These are phyloP conservation scores for Falco punctatus DNA, from an alignment of 2,113 vertebrate species.

Conservation along the genomic window DNA sequence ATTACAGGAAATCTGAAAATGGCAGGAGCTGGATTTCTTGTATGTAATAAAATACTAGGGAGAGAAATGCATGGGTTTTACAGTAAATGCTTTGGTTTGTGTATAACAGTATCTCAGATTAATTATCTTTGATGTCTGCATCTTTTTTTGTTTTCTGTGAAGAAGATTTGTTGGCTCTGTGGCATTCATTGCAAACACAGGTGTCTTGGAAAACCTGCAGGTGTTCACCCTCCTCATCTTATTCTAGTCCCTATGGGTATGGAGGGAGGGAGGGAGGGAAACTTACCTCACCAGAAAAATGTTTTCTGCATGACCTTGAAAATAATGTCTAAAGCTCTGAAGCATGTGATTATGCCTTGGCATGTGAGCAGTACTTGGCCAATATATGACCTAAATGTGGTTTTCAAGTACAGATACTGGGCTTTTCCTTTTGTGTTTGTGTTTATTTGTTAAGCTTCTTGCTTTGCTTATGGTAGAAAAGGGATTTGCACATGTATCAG, in stretches of 20 bases:
- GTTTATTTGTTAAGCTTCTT: neutral
- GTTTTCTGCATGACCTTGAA: slow-evolving; percentile 71
- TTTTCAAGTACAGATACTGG: slow-evolving; percentile 17
- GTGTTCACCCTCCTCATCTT: slow-evolving; percentile 68
- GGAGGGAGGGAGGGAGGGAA: neutral
- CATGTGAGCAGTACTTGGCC: slow-evolving; percentile 32
- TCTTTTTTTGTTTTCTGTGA: slow-evolving; percentile 21
- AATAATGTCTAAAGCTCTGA: slow-evolving; percentile 55
- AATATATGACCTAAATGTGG: slow-evolving; percentile 41
- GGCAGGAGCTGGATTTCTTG: neutral
- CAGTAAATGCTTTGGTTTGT: neutral
- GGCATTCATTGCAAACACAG: slow-evolving; percentile 65
- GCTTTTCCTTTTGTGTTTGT: neutral
- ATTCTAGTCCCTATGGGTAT: slow-evolving; percentile 60
- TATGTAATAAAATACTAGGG: neutral
- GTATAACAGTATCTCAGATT: slow-evolving; percentile 15
- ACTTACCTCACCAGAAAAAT: slow-evolving; percentile 61
- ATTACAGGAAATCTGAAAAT: neutral
- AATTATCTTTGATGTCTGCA: slow-evolving; percentile 57
- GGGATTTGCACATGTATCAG: neutral
- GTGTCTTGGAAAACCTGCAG: slow-evolving; percentile 70
- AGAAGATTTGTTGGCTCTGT: slow-evolving; percentile 55
- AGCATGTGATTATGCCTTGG: slow-evolving; percentile 61
- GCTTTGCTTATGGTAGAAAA: neutral
- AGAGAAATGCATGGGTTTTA: neutral